phyloP scores from a whole-genome alignment of 2,888 invertebrate species.

The Heterodera filipjevi region DNA sequence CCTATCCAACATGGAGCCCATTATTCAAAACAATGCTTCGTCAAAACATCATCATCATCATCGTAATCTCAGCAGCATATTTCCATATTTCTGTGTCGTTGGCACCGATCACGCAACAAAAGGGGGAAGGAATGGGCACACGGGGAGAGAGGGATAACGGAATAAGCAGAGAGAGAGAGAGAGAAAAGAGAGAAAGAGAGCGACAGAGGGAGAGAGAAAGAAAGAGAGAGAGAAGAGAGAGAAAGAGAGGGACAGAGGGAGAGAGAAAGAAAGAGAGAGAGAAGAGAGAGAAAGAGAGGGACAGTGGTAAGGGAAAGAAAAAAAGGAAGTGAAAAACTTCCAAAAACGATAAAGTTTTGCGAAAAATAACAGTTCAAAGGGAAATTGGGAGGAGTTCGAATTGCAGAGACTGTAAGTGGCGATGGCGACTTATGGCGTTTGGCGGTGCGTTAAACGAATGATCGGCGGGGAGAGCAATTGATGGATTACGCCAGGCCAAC shows the following conservation, averaged over 20 bases:
- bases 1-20: background rate
- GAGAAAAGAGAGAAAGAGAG: too few species aligned
- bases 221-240: background rate
- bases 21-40: background rate
- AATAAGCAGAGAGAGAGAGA: background rate
- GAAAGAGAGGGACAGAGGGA: too few species aligned
- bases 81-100: background rate
- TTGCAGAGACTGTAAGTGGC: background rate
- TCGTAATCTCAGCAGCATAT: background rate
- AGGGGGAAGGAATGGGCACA: background rate
- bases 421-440: background rate
- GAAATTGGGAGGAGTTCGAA: too few species aligned
- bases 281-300: too few species aligned
- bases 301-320: too few species aligned
- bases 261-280: too few species aligned
- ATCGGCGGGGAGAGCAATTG: background rate
- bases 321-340: too few species aligned
- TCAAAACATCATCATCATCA: background rate
- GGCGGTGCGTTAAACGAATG: background rate
- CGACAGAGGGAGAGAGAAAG: background rate
- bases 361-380: background rate
- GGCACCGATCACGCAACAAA: conserved; percentile 1
- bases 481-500: conserved; percentile 4
- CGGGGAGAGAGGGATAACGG: background rate
- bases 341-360: too few species aligned